phyloP scores from a whole-genome alignment of 2,113 vertebrate species.

The Syrmaticus mikado region DNA sequence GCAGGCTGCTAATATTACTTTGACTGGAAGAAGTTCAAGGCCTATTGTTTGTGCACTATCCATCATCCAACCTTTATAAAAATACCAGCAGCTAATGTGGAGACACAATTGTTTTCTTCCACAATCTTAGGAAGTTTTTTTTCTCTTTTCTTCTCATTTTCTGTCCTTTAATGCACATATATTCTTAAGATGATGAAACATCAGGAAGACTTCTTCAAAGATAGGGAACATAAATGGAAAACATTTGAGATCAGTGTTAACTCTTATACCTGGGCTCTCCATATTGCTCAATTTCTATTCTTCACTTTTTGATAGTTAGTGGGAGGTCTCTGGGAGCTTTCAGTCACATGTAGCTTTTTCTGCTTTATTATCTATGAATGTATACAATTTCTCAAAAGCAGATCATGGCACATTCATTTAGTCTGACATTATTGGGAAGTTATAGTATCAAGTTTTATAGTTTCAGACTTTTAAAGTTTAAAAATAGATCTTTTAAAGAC shows the following conservation, averaged over 20 bases:
- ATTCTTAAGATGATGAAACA: conserved; percentile 37
- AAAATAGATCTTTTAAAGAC: background rate
- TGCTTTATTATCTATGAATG: background rate
- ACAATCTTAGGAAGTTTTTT: conserved; percentile 58
- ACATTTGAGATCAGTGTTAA: background rate
- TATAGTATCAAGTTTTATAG: background rate
- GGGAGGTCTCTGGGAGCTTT: background rate
- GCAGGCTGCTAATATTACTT: conserved; percentile 24
- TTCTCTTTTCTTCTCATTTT: conserved; percentile 11
- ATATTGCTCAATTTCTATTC: background rate
- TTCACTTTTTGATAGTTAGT: background rate
- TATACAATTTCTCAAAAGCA: background rate
- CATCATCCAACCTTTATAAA: conserved; percentile 46
- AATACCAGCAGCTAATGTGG: conserved; percentile 26
- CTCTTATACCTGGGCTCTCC: background rate
- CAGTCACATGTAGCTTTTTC: background rate
- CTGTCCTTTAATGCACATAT: conserved; percentile 21
- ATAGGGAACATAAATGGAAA: background rate
- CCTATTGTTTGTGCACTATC: conserved; percentile 51
- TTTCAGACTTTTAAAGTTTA: background rate
- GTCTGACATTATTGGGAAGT: background rate
- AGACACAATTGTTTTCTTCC: conserved; percentile 58
- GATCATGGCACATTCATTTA: background rate
- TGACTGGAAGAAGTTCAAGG: conserved; percentile 53
- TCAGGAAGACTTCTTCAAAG: conserved; percentile 14